These are phyloP conservation scores for Parapsyche elsis DNA, from an alignment of 1,140 invertebrate species.

Conservation along the genomic window DNA sequence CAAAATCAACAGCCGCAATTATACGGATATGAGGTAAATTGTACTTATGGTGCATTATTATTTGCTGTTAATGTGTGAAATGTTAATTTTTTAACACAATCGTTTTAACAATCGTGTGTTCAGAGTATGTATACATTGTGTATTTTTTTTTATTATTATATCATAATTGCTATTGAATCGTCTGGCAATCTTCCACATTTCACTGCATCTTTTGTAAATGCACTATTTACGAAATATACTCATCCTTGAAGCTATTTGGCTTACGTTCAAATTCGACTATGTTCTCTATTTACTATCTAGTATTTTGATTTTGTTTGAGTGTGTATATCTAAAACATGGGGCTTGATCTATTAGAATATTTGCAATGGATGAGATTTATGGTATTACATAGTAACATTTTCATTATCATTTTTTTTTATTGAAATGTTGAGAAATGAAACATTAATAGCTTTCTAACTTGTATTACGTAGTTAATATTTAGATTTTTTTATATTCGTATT, in stretches of 20 bases:
- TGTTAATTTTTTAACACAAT: too few relatives aligned
- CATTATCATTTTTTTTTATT: too few relatives aligned
- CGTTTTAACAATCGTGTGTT: too few relatives aligned
- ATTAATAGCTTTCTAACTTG: too few relatives aligned
- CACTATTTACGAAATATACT: neutral
- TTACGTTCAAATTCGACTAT: neutral
- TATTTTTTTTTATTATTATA: too few relatives aligned
- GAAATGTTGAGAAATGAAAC: too few relatives aligned
- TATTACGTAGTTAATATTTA: too few relatives aligned
- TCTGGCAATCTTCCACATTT: constrained; percentile 7
- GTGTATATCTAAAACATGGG: constrained; percentile 30
- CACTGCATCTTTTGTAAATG: neutral
- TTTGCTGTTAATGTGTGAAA: neutral
- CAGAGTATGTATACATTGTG: too few relatives aligned
- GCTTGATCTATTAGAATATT: constrained; percentile 45
- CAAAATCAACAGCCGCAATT: constrained; percentile 36
- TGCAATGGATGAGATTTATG: constrained; percentile 44
- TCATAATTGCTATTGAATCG: neutral
- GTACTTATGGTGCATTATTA: constrained; percentile 40
- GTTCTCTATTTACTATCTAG: constrained; percentile 3
- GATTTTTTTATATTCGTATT: too few relatives aligned
- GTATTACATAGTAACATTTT: constrained; percentile 32
- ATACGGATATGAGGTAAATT: constrained; percentile 55
- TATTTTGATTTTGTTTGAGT: neutral
- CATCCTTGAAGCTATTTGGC: neutral